A percentile compares a stretch with the other conserved stretches of the same genome.
Evolutionary conservation across 2,113 vertebrate species (phyloP).

Genomic region (Syrmaticus mikado): DNA sequence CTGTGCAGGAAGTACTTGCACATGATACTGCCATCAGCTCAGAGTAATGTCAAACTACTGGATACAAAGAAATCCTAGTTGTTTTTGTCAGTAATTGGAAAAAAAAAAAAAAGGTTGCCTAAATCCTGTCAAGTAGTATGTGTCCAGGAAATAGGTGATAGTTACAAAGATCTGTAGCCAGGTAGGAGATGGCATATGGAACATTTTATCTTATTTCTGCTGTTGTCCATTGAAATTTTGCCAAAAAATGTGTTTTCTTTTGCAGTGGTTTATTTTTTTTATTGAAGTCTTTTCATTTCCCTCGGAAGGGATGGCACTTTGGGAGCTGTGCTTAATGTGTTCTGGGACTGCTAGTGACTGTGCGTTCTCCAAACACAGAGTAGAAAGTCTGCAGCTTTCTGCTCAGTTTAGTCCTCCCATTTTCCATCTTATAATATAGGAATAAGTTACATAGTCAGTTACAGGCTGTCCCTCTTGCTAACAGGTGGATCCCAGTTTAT

Average conservation of each 20-base stretch:
- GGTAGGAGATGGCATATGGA: not conserved
- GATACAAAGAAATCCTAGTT: not conserved
- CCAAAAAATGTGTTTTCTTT: not conserved
- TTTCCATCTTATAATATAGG: not conserved
- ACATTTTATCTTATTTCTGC: not conserved
- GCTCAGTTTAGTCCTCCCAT: not conserved
- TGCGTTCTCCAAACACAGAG: not conserved
- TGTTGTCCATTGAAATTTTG: not conserved
- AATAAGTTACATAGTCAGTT: not conserved
- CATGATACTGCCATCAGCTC: not conserved
- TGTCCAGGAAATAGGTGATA: not conserved
- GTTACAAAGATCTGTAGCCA: not conserved
- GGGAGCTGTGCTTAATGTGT: not conserved
- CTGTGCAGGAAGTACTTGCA: not conserved
- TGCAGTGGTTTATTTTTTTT: not conserved
- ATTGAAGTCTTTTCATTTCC: not conserved
- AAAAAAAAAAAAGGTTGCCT: not conserved
- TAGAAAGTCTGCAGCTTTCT: not conserved
- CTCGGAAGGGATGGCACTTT: not conserved
- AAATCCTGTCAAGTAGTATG: not conserved
- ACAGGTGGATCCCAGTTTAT: accelerated
- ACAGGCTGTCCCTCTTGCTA: not conserved
- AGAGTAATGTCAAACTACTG: not conserved
- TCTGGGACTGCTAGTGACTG: not conserved
- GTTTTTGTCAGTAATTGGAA: not conserved